phyloP scores from a whole-genome alignment of 2,888 invertebrate species.

The Drosophila buzzatii region DNA sequence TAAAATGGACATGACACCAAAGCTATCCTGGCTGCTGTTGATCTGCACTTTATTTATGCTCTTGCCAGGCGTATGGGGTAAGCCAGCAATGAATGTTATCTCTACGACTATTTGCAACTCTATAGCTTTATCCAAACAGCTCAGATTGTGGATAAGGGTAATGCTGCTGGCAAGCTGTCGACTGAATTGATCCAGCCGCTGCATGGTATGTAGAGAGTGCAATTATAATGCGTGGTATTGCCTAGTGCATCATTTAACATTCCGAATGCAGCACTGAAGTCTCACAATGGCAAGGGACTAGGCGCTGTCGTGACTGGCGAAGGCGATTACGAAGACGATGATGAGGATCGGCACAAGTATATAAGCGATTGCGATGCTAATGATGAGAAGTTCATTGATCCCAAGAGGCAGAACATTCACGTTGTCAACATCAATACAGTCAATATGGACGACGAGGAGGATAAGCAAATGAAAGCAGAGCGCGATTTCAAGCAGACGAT shows the following conservation, averaged over 20 bases:
- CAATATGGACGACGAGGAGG: conserved; percentile 27
- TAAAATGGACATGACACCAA: conserved; percentile 1
- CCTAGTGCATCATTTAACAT: background rate
- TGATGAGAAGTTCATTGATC: background rate
- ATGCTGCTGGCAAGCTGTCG: background rate
- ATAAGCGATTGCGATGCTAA: background rate
- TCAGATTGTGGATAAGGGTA: background rate
- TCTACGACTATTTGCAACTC: background rate
- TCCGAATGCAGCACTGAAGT: background rate
- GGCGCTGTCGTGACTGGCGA: too few relatives aligned
- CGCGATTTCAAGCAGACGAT: conserved; percentile 19
- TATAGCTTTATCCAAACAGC: background rate
- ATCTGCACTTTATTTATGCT: background rate
- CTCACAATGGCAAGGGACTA: too few relatives aligned
- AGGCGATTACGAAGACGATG: background rate
- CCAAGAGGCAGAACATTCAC: background rate
- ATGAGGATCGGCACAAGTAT: background rate
- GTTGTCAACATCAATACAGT: conserved; percentile 20
- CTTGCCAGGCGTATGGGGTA: conserved; percentile 2
- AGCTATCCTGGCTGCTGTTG: conserved; percentile 1
- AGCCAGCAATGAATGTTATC: background rate
- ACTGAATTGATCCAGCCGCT: background rate
- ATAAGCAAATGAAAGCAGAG: background rate
- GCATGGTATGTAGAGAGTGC: background rate
- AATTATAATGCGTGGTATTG: background rate